These are phyloP conservation scores for Ciconia maguari DNA, from an alignment of 2,113 vertebrate species.

Conservation along the genomic window DNA sequence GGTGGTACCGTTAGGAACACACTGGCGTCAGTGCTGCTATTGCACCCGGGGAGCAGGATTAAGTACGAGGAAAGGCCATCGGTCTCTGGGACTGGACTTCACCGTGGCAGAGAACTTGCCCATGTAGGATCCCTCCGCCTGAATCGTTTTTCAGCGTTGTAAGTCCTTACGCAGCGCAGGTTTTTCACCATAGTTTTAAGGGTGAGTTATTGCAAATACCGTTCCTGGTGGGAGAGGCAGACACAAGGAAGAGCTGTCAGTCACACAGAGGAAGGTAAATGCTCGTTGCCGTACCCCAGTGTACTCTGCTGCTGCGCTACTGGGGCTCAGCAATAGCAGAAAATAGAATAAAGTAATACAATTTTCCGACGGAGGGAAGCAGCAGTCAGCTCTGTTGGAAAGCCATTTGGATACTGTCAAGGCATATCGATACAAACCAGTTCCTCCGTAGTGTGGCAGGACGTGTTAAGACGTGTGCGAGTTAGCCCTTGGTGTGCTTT, in stretches of 20 bases:
- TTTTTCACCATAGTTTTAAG: not conserved
- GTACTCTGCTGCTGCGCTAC: not conserved
- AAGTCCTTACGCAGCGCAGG: not conserved
- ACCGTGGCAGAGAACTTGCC: not conserved
- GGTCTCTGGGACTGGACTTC: not conserved
- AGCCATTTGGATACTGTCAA: not conserved
- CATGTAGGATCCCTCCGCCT: not conserved
- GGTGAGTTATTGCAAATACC: not conserved
- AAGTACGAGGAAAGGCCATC: not conserved
- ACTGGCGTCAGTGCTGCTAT: not conserved
- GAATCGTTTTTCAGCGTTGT: rapidly evolving
- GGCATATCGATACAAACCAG: not conserved
- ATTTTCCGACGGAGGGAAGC: not conserved
- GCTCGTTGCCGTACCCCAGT: not conserved
- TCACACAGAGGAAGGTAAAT: not conserved
- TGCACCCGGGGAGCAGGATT: not conserved
- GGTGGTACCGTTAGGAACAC: not conserved
- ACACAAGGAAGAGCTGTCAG: not conserved
- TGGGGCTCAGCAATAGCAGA: not conserved
- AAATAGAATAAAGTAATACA: rapidly evolving
- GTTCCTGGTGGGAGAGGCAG: not conserved
- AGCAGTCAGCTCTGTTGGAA: not conserved
- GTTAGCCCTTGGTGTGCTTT: not conserved
- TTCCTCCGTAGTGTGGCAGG: not conserved
- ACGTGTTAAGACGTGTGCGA: rapidly evolving